Evolutionary conservation across 2,113 vertebrate species (phyloP).

Genomic region (Lepus europaeus): DNA sequence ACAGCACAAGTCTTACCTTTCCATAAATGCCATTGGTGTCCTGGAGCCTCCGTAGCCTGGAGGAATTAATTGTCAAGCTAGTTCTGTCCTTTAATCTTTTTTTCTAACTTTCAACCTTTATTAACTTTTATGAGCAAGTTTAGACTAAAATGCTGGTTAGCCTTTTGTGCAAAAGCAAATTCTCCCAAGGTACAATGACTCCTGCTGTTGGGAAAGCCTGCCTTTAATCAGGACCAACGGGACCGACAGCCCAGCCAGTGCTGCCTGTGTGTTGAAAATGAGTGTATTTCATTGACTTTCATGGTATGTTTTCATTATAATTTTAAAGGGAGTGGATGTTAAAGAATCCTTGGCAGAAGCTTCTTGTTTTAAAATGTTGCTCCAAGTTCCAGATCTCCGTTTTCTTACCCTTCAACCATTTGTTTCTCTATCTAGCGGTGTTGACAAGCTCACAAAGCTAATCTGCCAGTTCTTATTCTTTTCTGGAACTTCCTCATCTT

Average conservation of each 20-base stretch:
- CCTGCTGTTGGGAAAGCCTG: conserved; percentile 55
- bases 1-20: conserved; percentile 45
- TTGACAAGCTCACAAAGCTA: conserved; percentile 55
- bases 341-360: conserved; percentile 62
- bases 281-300: conserved; percentile 74
- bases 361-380: conserved; percentile 63
- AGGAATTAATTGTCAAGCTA: conserved; percentile 60
- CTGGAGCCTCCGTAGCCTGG: background rate
- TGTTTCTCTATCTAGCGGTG: conserved; percentile 48
- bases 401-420: conserved; percentile 58
- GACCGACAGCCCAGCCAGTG: conserved; percentile 56
- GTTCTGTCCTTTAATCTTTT: conserved; percentile 54
- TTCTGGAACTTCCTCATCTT: conserved; percentile 58
- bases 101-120: conserved; percentile 59
- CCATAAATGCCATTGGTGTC: background rate
- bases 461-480: conserved; percentile 30
- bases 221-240: conserved; percentile 20
- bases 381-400: conserved; percentile 33
- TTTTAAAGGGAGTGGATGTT: conserved; percentile 41
- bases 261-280: conserved; percentile 77
- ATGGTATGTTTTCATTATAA: conserved; percentile 7
- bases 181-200: background rate
- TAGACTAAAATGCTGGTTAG: conserved; percentile 70
- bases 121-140: conserved; percentile 69
- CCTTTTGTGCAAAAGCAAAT: conserved; percentile 66